A percentile compares a stretch with the other conserved stretches of the same genome.
Conservation (phyloP, 2,113 vertebrate genomes). For the Heptranchias perlo region DNA sequence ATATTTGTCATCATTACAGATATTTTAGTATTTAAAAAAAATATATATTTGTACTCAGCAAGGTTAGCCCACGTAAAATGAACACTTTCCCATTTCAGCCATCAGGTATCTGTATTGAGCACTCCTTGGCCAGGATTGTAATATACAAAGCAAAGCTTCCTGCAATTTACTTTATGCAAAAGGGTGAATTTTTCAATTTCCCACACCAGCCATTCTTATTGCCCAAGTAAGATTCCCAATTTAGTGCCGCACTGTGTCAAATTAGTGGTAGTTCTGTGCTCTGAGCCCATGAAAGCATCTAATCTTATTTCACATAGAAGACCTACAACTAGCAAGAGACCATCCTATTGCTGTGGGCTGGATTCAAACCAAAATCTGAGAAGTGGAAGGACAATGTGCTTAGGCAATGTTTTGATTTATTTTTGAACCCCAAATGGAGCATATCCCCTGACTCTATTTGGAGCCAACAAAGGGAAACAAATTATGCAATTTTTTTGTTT, state of each 20-base stretch:
- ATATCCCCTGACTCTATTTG: not conserved
- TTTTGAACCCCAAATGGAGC: not conserved
- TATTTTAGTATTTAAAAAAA: too few species aligned
- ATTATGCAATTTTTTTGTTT: not conserved
- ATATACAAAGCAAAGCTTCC: not conserved
- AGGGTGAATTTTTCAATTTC: not conserved
- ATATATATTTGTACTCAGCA: too few species aligned
- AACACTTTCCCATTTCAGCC: too few species aligned
- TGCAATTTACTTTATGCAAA: not conserved
- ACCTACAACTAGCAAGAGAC: not conserved
- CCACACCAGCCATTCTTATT: not conserved
- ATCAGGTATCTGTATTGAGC: too few species aligned
- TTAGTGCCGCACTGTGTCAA: not conserved
- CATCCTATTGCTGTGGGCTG: not conserved
- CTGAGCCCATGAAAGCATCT: not conserved
- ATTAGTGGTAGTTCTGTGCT: not conserved
- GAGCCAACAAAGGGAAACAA: not conserved
- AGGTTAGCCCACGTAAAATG: too few species aligned
- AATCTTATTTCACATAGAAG: not conserved
- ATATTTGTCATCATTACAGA: too few species aligned
- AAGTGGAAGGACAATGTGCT: not conserved
- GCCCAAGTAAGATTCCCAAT: not conserved
- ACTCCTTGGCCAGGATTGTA: not conserved
- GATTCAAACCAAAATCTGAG: not conserved
- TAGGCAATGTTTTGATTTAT: not conserved